phyloP scores from a whole-genome alignment of 2,888 invertebrate species.

The Melinaea menophilus region DNA sequence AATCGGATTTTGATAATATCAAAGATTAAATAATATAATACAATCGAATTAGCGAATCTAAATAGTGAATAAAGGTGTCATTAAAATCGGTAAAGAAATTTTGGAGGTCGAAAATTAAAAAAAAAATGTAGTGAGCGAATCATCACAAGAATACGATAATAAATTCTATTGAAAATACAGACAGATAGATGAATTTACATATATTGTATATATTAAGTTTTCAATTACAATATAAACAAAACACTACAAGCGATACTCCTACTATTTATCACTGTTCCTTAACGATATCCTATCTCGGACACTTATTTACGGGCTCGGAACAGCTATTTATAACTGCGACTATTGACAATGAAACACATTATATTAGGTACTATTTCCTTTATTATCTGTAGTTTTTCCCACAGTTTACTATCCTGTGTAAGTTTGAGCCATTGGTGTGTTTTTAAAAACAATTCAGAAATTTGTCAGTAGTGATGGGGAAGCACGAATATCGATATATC shows the following conservation, averaged over 20 bases:
- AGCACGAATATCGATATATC: background rate
- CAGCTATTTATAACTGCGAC: slow-evolving; percentile 54
- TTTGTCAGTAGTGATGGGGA: slow-evolving; percentile 4
- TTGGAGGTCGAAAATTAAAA: no score
- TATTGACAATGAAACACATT: slow-evolving; percentile 59
- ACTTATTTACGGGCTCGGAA: slow-evolving; percentile 53
- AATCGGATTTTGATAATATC: no score
- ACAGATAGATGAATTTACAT: no score
- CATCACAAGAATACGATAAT: no score
- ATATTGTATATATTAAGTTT: no score
- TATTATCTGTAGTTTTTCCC: slow-evolving; percentile 45
- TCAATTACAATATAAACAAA: background rate
- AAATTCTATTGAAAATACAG: no score
- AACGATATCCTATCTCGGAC: slow-evolving; percentile 54
- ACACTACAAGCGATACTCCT: slow-evolving; percentile 44
- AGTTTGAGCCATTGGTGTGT: slow-evolving; percentile 23
- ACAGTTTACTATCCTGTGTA: slow-evolving; percentile 23
- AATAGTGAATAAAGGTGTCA: no score
- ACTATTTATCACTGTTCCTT: slow-evolving; percentile 56
- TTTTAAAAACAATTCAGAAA: slow-evolving; percentile 26
- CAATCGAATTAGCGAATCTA: no score
- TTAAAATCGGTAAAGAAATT: no score
- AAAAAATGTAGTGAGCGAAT: no score
- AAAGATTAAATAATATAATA: no score
- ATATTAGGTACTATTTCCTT: slow-evolving; percentile 50